phyloP scores from a whole-genome alignment of 2,113 vertebrate species.

The Cricetomys ansorgei region DNA sequence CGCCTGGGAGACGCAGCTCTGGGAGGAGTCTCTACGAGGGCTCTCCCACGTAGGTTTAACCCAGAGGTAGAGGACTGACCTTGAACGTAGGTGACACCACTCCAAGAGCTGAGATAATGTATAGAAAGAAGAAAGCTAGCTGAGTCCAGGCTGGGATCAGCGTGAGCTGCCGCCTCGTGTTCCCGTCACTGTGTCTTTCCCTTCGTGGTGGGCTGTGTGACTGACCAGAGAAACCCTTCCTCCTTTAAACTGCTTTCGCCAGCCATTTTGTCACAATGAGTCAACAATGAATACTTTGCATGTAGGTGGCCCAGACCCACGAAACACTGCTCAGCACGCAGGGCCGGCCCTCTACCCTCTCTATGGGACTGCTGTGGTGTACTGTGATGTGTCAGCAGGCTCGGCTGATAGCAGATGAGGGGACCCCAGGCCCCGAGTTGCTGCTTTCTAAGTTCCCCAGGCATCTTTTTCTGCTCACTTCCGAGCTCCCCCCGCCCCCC shows the following conservation, averaged over 20 bases:
- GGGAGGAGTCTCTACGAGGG: no score
- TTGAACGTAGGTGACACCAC: background rate
- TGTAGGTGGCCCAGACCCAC: background rate
- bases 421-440: background rate
- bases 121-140: background rate
- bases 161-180: background rate
- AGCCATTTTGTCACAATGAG: no score
- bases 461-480: background rate
- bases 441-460: background rate
- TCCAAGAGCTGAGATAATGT: background rate
- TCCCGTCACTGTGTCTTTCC: no score
- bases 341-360: background rate
- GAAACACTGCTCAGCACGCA: background rate
- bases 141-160: background rate
- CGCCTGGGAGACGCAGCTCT: background rate
- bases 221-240: background rate
- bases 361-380: no score
- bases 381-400: no score
- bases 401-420: background rate
- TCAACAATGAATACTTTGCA: background rate
- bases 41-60: background rate
- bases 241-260: no score
- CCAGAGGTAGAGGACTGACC: background rate
- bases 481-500: fast-evolving
- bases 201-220: background rate